Evolutionary conservation across 2,888 invertebrate genomes (phyloP), one percentile per base, ranked within the genome.

Genomic region (Bellardia bayeri): DNA sequence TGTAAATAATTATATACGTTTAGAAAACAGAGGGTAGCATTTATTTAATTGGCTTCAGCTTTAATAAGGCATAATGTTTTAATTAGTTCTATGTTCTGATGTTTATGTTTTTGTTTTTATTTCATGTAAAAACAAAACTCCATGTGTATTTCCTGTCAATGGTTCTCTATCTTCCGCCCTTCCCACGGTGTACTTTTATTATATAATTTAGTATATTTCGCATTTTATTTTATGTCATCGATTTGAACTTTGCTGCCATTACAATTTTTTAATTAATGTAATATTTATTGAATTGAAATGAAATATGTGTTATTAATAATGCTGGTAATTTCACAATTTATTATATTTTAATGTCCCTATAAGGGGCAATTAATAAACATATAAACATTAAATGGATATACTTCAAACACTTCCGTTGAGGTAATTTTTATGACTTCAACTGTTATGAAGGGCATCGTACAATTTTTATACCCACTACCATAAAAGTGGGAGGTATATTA

Each of bases 31-130:
- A 14, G n/a, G 2, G 69, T 0, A 11, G 37, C 14, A 69, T 5
- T 54, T 23, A 37, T 69, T n/a, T 51, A 68, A 68, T 69, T 69
- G 69, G 33, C 2, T 69, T 51, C 69, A 51, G 51, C 37, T 69
- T 69, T 51, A 69, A 51, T 69, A 51, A 69, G 14, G 7, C 49
- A 68, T 49, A 68, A 49, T 8, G 49, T 51, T 69, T 69, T 69
- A 69, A 69, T 69, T 69, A 68, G 30, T 49, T 68, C 8, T 49
- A 68, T 68, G n/a, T 68, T 30, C 49, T 68, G 49, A 68, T 68
- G 49, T 42, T 49, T n/a, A 14, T 23, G 14, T 45, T 4, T 42
- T 6, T n/a, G n/a, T n/a, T 4, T 16, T 6, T 40, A 37, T 14
- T 14, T 37, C 13, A 30, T 63, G n/a, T 63, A n/a, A 63, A 14